phyloP scores from a whole-genome alignment of 2,113 vertebrate genomes.

The Zosterops japonicus region DNA sequence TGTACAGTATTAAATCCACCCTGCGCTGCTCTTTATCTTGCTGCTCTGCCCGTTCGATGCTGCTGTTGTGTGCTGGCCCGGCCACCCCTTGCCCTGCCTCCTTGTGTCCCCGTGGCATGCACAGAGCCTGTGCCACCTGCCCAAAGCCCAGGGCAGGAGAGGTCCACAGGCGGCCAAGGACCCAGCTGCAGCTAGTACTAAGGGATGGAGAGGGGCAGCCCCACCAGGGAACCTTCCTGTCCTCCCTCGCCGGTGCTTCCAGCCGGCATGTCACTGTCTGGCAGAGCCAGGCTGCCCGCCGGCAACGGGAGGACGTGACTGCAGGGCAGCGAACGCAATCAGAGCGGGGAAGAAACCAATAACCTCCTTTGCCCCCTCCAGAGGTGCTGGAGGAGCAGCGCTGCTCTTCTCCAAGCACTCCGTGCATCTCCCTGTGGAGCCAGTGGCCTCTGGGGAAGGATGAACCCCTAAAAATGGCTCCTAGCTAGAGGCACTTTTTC shows the following conservation, averaged over 20 bases:
- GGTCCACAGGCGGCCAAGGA: neutral
- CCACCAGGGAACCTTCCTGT: rapidly evolving
- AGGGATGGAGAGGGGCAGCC: neutral
- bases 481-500: neutral
- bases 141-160: rapidly evolving
- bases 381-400: neutral
- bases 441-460: neutral
- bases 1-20: slow-evolving; percentile 68
- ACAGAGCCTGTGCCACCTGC: rapidly evolving
- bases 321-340: slow-evolving; percentile 5
- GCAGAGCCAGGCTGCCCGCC: neutral
- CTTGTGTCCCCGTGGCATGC: rapidly evolving
- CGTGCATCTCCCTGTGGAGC: rapidly evolving
- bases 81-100: neutral
- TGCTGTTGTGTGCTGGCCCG: neutral
- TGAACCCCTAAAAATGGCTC: neutral
- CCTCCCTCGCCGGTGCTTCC: neutral
- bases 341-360: slow-evolving; percentile 34
- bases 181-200: rapidly evolving
- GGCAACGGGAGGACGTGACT: slow-evolving; percentile 17
- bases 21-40: neutral
- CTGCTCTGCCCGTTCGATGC: neutral
- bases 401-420: neutral
- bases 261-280: neutral
- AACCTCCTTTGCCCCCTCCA: neutral